Percentiles rank a stretch among this genome's conserved stretches.
These are phyloP conservation scores for Bubalus kerabau DNA, from an alignment of 2,113 vertebrate genomes.

Conservation along the genomic window DNA sequence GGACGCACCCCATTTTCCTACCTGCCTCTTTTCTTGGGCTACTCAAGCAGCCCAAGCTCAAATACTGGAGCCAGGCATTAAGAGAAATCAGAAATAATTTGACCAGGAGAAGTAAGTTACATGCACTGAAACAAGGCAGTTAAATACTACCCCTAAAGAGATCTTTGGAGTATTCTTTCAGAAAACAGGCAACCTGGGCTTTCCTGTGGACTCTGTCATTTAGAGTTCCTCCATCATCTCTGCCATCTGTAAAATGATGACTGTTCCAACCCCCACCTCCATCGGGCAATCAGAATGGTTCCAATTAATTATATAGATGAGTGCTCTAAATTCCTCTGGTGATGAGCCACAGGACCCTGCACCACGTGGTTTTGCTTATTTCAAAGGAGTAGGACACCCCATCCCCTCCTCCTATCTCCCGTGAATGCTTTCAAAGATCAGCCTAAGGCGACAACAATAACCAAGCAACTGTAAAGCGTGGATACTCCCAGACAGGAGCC, in stretches of 20 bases:
- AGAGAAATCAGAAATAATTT: slow-evolving; percentile 15
- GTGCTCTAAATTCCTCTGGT: neutral
- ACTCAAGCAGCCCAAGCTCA: neutral
- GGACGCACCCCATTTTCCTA: neutral
- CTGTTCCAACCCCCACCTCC: neutral
- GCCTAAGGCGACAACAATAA: neutral
- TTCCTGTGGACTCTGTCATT: neutral
- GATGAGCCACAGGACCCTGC: neutral
- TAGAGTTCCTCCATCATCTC: neutral
- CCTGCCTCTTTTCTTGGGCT: neutral
- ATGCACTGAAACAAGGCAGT: neutral
- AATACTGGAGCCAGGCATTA: neutral
- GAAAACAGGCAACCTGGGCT: neutral
- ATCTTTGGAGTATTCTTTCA: neutral
- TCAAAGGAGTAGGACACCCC: neutral
- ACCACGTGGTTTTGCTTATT: neutral
- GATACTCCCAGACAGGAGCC: slow-evolving; percentile 20
- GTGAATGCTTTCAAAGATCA: neutral
- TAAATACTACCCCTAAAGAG: neutral
- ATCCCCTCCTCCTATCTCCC: neutral
- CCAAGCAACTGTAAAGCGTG: neutral
- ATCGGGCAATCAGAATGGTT: neutral
- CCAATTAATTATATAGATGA: neutral
- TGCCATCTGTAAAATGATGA: neutral
- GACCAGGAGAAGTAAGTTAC: neutral